Percentiles rank a stretch among this genome's conserved stretches.
Conservation (phyloP, 2,797 vertebrate species). For the Myotis planiceps region DNA sequence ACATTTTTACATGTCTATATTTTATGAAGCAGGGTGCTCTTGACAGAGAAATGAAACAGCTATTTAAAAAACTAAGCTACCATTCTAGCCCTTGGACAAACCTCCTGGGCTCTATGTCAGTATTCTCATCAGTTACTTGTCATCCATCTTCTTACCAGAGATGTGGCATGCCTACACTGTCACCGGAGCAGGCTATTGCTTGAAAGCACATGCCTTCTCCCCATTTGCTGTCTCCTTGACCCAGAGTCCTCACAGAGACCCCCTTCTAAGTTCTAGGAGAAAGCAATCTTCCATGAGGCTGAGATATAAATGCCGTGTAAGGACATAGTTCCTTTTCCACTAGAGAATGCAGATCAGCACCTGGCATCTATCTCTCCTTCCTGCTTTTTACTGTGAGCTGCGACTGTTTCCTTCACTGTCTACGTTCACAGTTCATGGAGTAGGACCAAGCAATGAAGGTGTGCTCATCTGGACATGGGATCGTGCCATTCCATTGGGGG, state of each 20-base stretch:
- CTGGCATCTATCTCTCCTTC: conserved; percentile 93
- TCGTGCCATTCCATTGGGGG: background rate
- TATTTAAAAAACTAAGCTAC: background rate
- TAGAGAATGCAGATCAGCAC: conserved; percentile 88
- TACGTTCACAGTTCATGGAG: too few relatives aligned
- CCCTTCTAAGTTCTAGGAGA: conserved; percentile 78
- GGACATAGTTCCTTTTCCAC: conserved; percentile 89
- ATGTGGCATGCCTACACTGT: conserved; percentile 86
- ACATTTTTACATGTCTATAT: background rate
- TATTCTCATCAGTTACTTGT: background rate
- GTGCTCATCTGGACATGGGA: background rate
- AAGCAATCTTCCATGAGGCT: conserved; percentile 91
- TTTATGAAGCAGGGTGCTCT: background rate
- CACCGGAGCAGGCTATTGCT: conserved; percentile 90
- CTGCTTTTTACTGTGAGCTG: conserved; percentile 91
- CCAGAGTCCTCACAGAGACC: conserved; percentile 79
- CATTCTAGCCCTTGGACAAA: background rate
- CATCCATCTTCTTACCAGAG: conserved; percentile 86
- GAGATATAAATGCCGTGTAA: conserved; percentile 89
- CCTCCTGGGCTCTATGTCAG: background rate
- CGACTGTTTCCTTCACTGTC: background rate
- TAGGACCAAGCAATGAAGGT: background rate
- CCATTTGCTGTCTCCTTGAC: conserved; percentile 84
- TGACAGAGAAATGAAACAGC: background rate
- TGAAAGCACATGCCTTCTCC: conserved; percentile 90